Conservation (phyloP, 2,888 invertebrate species). For the Gisinianus flammeolus region DNA sequence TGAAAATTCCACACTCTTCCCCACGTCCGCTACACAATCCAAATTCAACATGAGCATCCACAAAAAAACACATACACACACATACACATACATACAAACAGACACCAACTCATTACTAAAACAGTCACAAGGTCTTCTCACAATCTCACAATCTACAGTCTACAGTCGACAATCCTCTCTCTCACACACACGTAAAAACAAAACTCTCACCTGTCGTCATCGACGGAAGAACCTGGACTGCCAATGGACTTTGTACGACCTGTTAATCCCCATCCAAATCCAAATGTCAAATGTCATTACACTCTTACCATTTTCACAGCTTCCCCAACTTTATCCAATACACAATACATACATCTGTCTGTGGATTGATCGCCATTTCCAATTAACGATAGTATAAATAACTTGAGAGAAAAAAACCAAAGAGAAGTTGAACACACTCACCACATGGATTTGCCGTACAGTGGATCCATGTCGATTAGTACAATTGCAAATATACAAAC, state of each 20-base stretch:
- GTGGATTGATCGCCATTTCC: too few relatives aligned
- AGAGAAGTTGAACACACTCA: too few relatives aligned
- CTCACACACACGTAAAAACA: neutral
- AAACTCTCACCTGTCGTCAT: constrained; percentile 50
- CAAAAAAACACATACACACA: neutral
- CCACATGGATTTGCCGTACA: constrained; percentile 51
- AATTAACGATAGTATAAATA: too few relatives aligned
- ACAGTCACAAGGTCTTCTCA: neutral
- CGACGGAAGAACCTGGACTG: constrained; percentile 53
- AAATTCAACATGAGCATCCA: neutral
- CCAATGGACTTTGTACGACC: constrained; percentile 59
- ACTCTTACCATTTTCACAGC: too few relatives aligned
- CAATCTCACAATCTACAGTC: neutral
- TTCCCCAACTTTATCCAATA: too few relatives aligned
- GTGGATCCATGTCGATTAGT: constrained; percentile 61
- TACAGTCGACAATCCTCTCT: neutral
- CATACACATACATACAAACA: neutral
- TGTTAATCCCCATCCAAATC: too few relatives aligned
- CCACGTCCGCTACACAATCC: constrained; percentile 49
- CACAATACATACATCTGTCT: too few relatives aligned
- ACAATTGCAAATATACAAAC: constrained; percentile 61
- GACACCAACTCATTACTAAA: neutral
- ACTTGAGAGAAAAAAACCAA: too few relatives aligned
- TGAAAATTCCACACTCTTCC: constrained; percentile 56
- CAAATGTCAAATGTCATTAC: too few relatives aligned